These are phyloP conservation scores for Dendropsophus ebraccatus DNA, from an alignment of 2,113 vertebrate species.

Conservation along the genomic window DNA sequence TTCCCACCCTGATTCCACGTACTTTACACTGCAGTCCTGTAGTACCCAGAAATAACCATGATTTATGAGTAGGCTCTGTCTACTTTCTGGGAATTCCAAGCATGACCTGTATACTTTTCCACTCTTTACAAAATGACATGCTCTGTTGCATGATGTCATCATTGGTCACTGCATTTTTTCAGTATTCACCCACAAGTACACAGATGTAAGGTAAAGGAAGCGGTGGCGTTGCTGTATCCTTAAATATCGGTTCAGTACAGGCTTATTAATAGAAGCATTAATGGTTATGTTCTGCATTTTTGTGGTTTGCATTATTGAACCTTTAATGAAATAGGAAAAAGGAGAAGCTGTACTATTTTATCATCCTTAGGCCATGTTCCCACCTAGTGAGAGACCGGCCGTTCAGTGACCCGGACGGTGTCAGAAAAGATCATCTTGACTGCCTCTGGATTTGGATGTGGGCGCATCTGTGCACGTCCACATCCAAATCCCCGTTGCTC, in stretches of 20 bases:
- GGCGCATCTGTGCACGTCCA: too few species aligned
- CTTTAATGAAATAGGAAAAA: constrained; percentile 1
- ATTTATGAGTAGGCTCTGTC: not conserved
- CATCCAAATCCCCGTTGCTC: too few species aligned
- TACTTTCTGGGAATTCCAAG: not conserved
- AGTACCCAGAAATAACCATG: not conserved
- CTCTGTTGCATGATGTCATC: not conserved
- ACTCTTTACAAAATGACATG: not conserved
- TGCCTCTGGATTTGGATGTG: too few species aligned
- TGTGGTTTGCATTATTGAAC: constrained; percentile 30
- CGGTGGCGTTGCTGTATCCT: not conserved
- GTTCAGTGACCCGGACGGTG: too few species aligned
- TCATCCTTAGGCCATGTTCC: not conserved
- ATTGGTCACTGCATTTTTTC: too few species aligned
- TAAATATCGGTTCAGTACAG: not conserved
- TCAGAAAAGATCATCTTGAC: too few species aligned
- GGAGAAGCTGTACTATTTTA: not conserved
- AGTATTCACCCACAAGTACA: not conserved
- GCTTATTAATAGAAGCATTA: not conserved
- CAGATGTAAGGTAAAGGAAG: not conserved
- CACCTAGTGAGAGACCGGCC: too few species aligned
- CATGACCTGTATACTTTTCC: not conserved
- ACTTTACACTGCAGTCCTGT: not conserved
- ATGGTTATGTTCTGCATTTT: constrained; percentile 19
- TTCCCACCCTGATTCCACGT: not conserved